Evolutionary conservation across 2,113 vertebrate genomes (phyloP).

Genomic region (Alces alces): DNA sequence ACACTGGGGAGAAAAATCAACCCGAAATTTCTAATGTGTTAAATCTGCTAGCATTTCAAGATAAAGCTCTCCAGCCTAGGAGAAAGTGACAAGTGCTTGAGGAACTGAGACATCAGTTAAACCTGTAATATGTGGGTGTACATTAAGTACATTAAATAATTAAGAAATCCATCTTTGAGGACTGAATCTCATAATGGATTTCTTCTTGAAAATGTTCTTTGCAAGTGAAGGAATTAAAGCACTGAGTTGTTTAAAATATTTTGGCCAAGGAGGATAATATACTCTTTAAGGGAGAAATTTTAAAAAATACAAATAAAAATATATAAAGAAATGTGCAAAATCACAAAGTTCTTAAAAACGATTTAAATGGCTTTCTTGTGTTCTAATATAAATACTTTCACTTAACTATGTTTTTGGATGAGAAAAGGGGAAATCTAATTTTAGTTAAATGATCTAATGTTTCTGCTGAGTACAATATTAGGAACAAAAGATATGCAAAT

Average conservation of each 20-base stretch:
- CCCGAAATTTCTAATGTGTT: not conserved
- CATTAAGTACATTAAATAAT: not conserved
- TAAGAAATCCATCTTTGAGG: not conserved
- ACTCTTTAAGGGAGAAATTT: not conserved
- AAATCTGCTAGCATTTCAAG: not conserved
- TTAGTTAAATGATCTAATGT: not conserved
- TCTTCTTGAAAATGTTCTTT: not conserved
- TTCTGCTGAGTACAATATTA: not conserved
- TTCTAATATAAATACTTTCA: not conserved
- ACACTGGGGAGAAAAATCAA: not conserved
- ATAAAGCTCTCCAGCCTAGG: not conserved
- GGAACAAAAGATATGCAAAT: not conserved
- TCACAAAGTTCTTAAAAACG: not conserved
- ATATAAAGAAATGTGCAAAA: not conserved
- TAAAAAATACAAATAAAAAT: not conserved
- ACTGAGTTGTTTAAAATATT: not conserved
- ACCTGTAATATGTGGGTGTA: not conserved
- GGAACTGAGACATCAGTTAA: not conserved
- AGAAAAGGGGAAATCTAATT: not conserved
- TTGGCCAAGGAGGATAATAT: not conserved
- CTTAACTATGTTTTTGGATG: not conserved
- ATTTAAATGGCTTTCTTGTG: not conserved
- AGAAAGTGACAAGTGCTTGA: not conserved
- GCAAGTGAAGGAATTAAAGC: constrained; percentile 6
- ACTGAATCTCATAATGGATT: not conserved